Percentiles rank a stretch among this genome's conserved stretches.
phyloP scores from a whole-genome alignment of 1,140 invertebrate species.

The Zaprionus gabonicus region DNA sequence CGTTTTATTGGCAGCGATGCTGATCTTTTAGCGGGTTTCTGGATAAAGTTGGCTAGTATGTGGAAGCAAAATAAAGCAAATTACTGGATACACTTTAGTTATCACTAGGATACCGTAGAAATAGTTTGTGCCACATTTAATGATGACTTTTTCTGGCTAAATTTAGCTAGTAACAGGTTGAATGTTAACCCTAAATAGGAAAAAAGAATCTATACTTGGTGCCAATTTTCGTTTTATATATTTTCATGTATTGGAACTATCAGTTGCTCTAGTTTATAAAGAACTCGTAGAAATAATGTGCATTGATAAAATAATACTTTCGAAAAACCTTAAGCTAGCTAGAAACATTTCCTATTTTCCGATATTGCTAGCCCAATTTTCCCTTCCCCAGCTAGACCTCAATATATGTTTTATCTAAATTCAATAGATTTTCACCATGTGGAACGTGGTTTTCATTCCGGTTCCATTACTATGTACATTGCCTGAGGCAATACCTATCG shows the following conservation, averaged over 20 bases:
- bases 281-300: background rate
- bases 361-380: background rate
- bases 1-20: slow-evolving; percentile 61
- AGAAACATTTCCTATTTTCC: background rate
- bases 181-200: background rate
- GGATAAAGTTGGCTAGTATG: slow-evolving; percentile 1
- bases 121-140: too few relatives aligned
- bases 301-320: background rate
- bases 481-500: background rate
- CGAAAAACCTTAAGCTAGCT: background rate
- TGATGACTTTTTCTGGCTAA: background rate
- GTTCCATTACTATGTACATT: background rate
- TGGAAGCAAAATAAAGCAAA: too few relatives aligned
- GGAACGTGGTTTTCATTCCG: background rate
- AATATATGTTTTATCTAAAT: slow-evolving; percentile 1
- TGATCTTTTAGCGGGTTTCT: slow-evolving; percentile 20
- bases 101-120: too few relatives aligned
- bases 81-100: too few relatives aligned
- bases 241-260: background rate
- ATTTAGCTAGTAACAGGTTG: background rate
- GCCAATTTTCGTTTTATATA: background rate
- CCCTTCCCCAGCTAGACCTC: background rate
- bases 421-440: background rate
- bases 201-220: background rate
- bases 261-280: background rate